A percentile compares a stretch with the other conserved stretches of the same genome.
phyloP scores from a whole-genome alignment of 2,113 vertebrate species.

The Cyrtonyx montezumae region DNA sequence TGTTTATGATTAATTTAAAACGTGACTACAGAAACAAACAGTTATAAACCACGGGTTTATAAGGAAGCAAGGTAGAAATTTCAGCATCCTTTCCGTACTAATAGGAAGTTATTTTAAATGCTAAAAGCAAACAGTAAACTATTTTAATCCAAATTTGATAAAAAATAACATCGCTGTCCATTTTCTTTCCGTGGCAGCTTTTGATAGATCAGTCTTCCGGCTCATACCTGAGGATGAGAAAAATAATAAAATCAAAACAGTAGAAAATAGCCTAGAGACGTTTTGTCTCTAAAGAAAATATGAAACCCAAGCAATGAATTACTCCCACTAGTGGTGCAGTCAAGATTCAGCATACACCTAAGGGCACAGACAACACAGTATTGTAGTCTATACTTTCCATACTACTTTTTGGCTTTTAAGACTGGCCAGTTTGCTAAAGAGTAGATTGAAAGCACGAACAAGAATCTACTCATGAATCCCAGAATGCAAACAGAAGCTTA shows the following conservation, averaged over 20 bases:
- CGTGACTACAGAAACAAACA: background rate
- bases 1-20: background rate
- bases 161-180: slow-evolving; percentile 6
- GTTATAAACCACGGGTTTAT: background rate
- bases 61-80: background rate
- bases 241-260: background rate
- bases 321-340: background rate
- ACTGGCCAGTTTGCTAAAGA: background rate
- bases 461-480: background rate
- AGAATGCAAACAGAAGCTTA: background rate
- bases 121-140: slow-evolving; percentile 31
- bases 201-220: slow-evolving; percentile 66
- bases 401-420: background rate
- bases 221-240: slow-evolving; percentile 74
- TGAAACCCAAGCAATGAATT: background rate
- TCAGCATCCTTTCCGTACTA: background rate
- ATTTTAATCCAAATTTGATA: slow-evolving; percentile 11
- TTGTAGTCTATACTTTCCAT: background rate
- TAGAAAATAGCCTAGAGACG: background rate
- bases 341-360: background rate
- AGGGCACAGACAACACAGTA: background rate
- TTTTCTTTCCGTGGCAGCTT: slow-evolving; percentile 36
- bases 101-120: background rate
- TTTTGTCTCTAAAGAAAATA: background rate
- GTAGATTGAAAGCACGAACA: background rate